These are phyloP conservation scores for Hirtodrosophila trivittata DNA, from an alignment of 2,888 invertebrate species.

Conservation along the genomic window DNA sequence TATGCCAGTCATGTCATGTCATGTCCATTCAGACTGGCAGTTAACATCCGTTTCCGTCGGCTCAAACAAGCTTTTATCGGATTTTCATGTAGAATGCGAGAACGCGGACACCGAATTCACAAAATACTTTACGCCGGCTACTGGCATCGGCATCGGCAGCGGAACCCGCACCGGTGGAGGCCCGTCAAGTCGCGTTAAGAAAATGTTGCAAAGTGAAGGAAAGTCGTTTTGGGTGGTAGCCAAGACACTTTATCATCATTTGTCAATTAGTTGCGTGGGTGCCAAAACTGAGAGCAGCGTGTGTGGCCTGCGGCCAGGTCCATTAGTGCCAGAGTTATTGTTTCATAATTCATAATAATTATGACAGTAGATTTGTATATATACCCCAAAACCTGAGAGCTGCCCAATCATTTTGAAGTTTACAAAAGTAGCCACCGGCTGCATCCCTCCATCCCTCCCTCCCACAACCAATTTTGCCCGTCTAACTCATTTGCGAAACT, in stretches of 20 bases:
- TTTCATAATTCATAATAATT: conserved; percentile 73
- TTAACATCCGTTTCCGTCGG: conserved; percentile 75
- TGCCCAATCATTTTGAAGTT: conserved; percentile 54
- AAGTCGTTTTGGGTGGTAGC: conserved; percentile 33
- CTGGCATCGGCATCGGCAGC: background rate
- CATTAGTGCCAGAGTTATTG: conserved; percentile 59
- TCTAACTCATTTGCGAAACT: conserved; percentile 55
- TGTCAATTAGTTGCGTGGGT: conserved; percentile 72
- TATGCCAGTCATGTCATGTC: conserved; percentile 65
- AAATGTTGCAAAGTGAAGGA: conserved; percentile 48
- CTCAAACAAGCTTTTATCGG: conserved; percentile 71
- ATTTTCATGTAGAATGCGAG: conserved; percentile 59
- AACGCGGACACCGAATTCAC: conserved; percentile 23
- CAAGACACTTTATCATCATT: conserved; percentile 76
- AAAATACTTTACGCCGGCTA: conserved; percentile 6
- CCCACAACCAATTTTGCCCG: conserved; percentile 20
- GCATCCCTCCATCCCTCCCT: conserved; percentile 7
- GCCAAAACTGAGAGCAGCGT: conserved; percentile 17
- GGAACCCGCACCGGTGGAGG: background rate
- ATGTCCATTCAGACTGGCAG: conserved; percentile 70
- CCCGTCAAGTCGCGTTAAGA: conserved; percentile 45
- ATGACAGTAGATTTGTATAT: conserved; percentile 63
- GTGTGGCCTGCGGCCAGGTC: conserved; percentile 44
- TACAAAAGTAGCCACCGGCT: conserved; percentile 27
- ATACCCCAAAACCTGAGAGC: conserved; percentile 21